A percentile compares a stretch with the other conserved stretches of the same genome.
Conservation (phyloP, 1,140 invertebrate genomes). For the Lineus longissimus region DNA sequence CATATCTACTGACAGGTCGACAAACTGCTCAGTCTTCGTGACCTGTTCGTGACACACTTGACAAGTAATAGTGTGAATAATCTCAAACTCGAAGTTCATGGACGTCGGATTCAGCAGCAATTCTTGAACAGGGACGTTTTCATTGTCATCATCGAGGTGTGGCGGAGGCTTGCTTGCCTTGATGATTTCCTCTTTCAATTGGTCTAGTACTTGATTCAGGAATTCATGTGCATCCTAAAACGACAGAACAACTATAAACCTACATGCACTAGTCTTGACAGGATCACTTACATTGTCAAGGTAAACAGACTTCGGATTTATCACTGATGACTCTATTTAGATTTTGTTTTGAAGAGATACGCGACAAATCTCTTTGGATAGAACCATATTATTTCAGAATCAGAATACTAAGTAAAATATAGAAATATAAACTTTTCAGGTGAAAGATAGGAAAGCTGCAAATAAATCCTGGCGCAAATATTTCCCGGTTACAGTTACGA, state of each 20-base stretch:
- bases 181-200: slow-evolving; percentile 47
- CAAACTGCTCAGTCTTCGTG: slow-evolving; percentile 35
- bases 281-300: too few relatives aligned
- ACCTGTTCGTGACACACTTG: slow-evolving; percentile 32
- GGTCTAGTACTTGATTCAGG: slow-evolving; percentile 45
- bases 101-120: slow-evolving; percentile 33
- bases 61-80: slow-evolving; percentile 37
- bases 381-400: too few relatives aligned
- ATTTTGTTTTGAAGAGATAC: background rate
- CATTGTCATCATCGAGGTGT: slow-evolving; percentile 17
- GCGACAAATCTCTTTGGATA: too few relatives aligned
- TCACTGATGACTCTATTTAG: background rate
- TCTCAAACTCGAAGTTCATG: slow-evolving; percentile 50
- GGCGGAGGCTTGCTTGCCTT: slow-evolving; percentile 30
- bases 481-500: too few relatives aligned
- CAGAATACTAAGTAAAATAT: too few relatives aligned
- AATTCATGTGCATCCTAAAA: slow-evolving; percentile 54
- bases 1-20: slow-evolving; percentile 42
- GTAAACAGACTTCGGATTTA: too few relatives aligned
- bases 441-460: too few relatives aligned
- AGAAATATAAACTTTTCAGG: too few relatives aligned
- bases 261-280: background rate
- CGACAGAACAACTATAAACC: background rate
- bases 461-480: too few relatives aligned
- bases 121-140: background rate